Evolutionary conservation across 1,140 invertebrate genomes (phyloP).

Genomic region (Carcinoscorpius rotundicauda): DNA sequence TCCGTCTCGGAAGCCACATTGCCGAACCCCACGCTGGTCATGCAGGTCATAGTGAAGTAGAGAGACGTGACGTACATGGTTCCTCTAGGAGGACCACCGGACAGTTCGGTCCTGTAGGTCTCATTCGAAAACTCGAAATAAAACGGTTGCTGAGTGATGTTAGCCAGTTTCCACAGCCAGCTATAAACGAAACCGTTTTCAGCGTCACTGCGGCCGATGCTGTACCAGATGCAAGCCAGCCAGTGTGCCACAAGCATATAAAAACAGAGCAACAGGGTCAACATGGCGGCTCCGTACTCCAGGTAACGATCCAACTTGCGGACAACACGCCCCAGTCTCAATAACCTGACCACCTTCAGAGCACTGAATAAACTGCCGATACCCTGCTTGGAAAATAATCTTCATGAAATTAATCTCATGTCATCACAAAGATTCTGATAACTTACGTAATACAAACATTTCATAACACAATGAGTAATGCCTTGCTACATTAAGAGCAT

Average conservation of each 20-base stretch:
- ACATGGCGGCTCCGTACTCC: conserved; percentile 98
- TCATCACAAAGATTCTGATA: no score
- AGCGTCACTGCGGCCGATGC: conserved; percentile 73
- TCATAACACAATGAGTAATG: no score
- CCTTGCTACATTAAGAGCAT: no score
- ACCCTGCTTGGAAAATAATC: conserved; percentile 46
- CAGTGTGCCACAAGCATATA: conserved; percentile 98
- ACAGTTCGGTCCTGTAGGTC: conserved; percentile 61
- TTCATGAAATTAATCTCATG: no score
- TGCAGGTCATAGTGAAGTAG: conserved; percentile 98
- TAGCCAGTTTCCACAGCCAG: conserved; percentile 90
- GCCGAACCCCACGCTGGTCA: conserved; percentile 99
- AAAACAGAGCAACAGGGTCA: conserved; percentile 93
- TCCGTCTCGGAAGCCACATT: conserved; percentile 98
- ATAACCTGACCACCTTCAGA: conserved; percentile 91
- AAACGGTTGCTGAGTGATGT: conserved; percentile 56
- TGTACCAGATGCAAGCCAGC: conserved; percentile 97
- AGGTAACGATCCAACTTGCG: conserved; percentile 97
- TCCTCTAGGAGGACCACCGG: conserved; percentile 75
- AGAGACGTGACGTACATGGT: conserved; percentile 96
- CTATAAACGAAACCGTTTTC: conserved; percentile 66
- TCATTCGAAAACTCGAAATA: conserved; percentile 51
- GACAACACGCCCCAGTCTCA: conserved; percentile 91
- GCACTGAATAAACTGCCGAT: conserved; percentile 98
- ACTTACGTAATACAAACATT: no score